Evolutionary conservation across 2,113 vertebrate species (phyloP), one percentile per base, ranked within the genome.

Genomic region (Odontesthes bonariensis): DNA sequence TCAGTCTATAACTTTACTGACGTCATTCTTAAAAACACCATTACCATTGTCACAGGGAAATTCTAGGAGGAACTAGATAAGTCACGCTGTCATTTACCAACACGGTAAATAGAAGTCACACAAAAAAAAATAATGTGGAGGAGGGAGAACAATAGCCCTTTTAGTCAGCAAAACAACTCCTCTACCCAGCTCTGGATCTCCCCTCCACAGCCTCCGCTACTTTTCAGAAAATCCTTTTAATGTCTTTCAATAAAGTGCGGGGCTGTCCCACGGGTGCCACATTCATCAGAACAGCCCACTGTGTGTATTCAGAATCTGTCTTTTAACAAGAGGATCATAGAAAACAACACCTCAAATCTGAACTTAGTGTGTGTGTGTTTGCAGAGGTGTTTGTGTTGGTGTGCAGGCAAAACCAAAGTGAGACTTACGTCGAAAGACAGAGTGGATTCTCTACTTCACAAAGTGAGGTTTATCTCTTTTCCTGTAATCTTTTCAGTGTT

Each of bases 151-250:
- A 73, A 83, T 76, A 38, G 69, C 69, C 73, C 44, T 84, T 77
- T 90, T 73, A 85, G 60, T 89, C 75, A 89, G 79, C 69, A 83
- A 82, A 87, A 74, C 63, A 69, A 59, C 51, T 67, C 77, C 71
- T 7, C 71, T 32, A 69, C 53, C 62, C 69, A 49, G 1, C 17
- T 65, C 54, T 81, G 81, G 71, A 83, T 81, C 59, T 87, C 85
- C 83, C 86, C 69, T 20, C 32, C 59, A 0, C 82, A 69, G 63
- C 83, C 67, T 60, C 75, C 53, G 1, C 59, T 55, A 23, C 61
- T 70, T 82, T 64, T 84, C 51, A 72, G 46, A 35, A 47, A 2
- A 6, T 42, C 19, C 17, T 51, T 82, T 82, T 57, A 49, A 70
- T 75, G 58, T 62, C 32, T 82, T 84, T 88, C 71, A 68, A 31